Evolutionary conservation across 2,888 invertebrate genomes (phyloP), one percentile per base, ranked within the genome.

Genomic region (Baccha elongata): DNA sequence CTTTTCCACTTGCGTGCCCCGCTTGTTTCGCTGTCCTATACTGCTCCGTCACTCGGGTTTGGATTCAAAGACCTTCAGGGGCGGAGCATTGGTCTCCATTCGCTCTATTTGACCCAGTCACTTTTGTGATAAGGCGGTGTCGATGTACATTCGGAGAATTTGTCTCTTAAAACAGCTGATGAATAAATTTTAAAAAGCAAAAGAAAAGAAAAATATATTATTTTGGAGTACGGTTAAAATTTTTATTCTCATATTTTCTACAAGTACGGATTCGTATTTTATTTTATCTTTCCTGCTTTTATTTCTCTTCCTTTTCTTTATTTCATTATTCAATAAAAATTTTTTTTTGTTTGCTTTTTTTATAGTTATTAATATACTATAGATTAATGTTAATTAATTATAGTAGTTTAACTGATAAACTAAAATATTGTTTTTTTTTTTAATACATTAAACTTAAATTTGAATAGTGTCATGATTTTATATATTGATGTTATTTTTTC

Each of bases 211-310:
- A 35, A n/a, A 8, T 2, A 11, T 5, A 17, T 32, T 17, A 29
- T 42, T 42, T 17, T 60, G 46, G 67, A 78, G 53, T 78, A 83
- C 72, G 83, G 73, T 76, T 83, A 78, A 83, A 68, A 64, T 83
- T 83, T 55, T 83, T 83, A 83, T 83, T 83, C 72, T 78, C 73
- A 78, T 78, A 73, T 83, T 78, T 83, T 78, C 83, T 83, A 83
- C 78, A 76, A 64, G 17, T 78, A 69, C 50, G 67, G 32, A 42
- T 67, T 76, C 55, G 53, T 42, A 35, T 76, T 67, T 73, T 83
- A 83, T 71, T 64, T 75, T 8, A 7, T 32, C 8, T 4, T 29
- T 72, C 62, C 13, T 75, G 62, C 75, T 76, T 26, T 64, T 37
- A 48, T 72, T 65, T 73, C n/a, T n/a, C 62, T 17, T 75, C 68